Evolutionary conservation across 1,140 invertebrate genomes (phyloP).

Genomic region (Ceratoteleas bidentatus): DNA sequence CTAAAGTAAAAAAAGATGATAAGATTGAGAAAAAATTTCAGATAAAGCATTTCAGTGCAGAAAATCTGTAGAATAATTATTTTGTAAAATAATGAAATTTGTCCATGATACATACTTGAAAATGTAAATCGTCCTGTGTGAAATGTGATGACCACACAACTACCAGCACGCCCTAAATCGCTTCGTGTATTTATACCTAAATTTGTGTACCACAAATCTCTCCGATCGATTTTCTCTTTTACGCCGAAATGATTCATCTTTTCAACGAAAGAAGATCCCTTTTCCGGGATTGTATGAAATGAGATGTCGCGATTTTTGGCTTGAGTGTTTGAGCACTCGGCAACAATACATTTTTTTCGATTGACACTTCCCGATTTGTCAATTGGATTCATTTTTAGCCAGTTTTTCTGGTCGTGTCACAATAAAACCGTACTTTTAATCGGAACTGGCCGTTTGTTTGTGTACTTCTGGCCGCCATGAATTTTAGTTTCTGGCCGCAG

Average conservation of each 20-base stretch:
- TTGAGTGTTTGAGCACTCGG: neutral
- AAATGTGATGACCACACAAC: conserved; percentile 1
- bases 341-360: conserved; percentile 4
- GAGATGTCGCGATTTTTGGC: neutral
- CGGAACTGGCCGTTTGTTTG: neutral
- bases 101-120: neutral
- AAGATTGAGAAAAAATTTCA: neutral
- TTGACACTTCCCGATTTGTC: neutral
- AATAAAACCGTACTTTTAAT: neutral
- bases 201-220: neutral
- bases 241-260: neutral
- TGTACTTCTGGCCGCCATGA: conserved; percentile 5
- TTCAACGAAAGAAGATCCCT: neutral
- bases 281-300: conserved; percentile 1
- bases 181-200: neutral
- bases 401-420: too few relatives aligned
- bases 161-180: neutral
- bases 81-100: neutral
- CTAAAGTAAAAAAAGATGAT: neutral
- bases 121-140: neutral
- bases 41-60: neutral
- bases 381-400: too few relatives aligned
- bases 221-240: neutral
- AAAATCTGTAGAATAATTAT: neutral
- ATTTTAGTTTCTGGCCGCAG: conserved; percentile 10